A percentile compares a stretch with the other conserved stretches of the same genome.
phyloP scores from a whole-genome alignment of 2,113 vertebrate species.

The Orycteropus afer region DNA sequence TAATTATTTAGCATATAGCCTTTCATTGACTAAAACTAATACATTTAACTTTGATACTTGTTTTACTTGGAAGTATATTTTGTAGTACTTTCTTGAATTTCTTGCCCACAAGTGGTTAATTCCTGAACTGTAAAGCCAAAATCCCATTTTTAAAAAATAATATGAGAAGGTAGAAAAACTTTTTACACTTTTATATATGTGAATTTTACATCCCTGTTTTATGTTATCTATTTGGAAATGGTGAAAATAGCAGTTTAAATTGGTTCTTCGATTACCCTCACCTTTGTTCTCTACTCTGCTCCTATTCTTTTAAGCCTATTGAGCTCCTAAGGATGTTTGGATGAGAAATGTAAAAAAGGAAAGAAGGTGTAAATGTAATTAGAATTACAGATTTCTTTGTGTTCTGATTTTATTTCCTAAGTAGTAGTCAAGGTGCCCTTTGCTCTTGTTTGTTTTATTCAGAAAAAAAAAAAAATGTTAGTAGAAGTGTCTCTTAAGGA shows the following conservation, averaged over 20 bases:
- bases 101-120: conserved; percentile 14
- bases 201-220: not conserved
- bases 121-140: not conserved
- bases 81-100: conserved; percentile 17
- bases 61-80: not conserved
- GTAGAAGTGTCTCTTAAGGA: conserved; percentile 42
- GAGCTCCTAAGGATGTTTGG: conserved; percentile 71
- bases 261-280: conserved; percentile 52
- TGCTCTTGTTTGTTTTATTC: conserved; percentile 70
- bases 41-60: conserved; percentile 22
- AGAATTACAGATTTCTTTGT: conserved; percentile 74
- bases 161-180: conserved; percentile 26
- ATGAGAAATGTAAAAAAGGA: conserved; percentile 74
- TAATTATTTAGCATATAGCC: not conserved
- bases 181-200: conserved; percentile 21
- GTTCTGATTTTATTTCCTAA: conserved; percentile 67
- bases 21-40: not conserved
- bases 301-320: conserved; percentile 74
- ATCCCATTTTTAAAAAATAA: not conserved
- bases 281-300: conserved; percentile 71
- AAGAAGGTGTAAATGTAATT: conserved; percentile 75
- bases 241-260: conserved; percentile 17
- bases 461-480: conserved; percentile 49
- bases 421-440: conserved; percentile 71
- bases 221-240: not conserved